Conservation (phyloP, 2,888 invertebrate species). For the Tetranychus piercei region DNA sequence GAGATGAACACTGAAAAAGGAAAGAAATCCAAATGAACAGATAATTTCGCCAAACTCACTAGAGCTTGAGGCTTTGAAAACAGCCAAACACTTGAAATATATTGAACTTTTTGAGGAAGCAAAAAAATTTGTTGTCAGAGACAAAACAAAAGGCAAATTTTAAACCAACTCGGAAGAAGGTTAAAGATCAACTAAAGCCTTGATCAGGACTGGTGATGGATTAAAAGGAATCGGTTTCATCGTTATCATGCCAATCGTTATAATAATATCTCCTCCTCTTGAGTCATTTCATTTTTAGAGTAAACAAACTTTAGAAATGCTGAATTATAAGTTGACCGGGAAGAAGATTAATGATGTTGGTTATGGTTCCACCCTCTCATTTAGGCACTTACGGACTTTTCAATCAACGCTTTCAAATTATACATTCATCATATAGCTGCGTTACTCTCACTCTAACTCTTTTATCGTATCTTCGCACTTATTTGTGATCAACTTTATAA, state of each 20-base stretch:
- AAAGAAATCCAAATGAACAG: too few relatives aligned
- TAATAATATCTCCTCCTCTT: background rate
- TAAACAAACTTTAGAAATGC: too few relatives aligned
- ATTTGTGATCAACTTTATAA: background rate
- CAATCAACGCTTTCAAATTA: background rate
- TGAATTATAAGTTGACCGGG: too few relatives aligned
- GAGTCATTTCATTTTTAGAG: too few relatives aligned
- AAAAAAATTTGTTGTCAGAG: too few relatives aligned
- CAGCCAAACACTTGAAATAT: too few relatives aligned
- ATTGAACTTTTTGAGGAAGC: too few relatives aligned
- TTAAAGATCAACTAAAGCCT: background rate
- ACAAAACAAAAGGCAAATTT: background rate
- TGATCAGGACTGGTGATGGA: background rate
- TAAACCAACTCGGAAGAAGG: background rate
- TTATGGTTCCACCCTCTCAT: background rate
- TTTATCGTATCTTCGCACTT: background rate
- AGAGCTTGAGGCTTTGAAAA: too few relatives aligned
- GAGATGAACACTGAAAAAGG: too few relatives aligned
- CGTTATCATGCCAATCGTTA: background rate
- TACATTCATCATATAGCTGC: background rate
- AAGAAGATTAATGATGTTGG: background rate
- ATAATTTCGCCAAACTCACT: too few relatives aligned
- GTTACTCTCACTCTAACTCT: background rate
- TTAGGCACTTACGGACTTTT: background rate
- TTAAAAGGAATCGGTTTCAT: background rate